Base-by-base conservation (phyloP, 2,797 vertebrate species). In the Squalus acanthias region DNA sequence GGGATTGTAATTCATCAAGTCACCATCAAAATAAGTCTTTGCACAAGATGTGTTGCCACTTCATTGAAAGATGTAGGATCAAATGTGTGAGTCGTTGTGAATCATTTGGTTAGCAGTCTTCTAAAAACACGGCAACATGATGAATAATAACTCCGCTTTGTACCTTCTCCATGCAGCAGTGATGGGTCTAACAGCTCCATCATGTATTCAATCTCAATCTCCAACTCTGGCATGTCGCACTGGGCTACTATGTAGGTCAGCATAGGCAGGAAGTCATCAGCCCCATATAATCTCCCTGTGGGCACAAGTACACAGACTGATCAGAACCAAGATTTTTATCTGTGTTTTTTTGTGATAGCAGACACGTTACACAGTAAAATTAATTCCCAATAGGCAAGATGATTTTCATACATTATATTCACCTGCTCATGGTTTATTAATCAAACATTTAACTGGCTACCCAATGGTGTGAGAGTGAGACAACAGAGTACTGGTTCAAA, bases 201-300 rank as follows among this genome's bases (percentile, higher is more conserved):
- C 99, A 99, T 99, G 97, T 99, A 99, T 96, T 99, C 98, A 46
- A 99, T 98, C 97, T 99, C 99, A 0, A 98, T 98, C 97, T 99
- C 99, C 97, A 99, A 97, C 96, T 99, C 98, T 96, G 99, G 98
- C 98, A 99, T 99, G 97, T 99, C 99, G 96, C 99, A 99, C 97
- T 99, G 99, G 79, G 99, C 99, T 96, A 99, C 97, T 33, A 99
- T 99, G 0, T 99, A 99, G 0, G 99, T 99, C 98, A 99, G 97
- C 97, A 99, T 99, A 46, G 99, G 99, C 97, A 99, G 97, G 98
- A 99, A 99, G 98, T 99, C 99, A 76, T 99, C 99, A 0, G 99
- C 99, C 0, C 99, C 99, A 3, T 99, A 99, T 98, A 99, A 99
- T 98, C 99, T 99, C 97, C 99, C 99, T 98, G 94, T 53, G 46